Evolutionary conservation across 2,113 vertebrate species (phyloP).

Genomic region (Cyprinodon brontotheroides): DNA sequence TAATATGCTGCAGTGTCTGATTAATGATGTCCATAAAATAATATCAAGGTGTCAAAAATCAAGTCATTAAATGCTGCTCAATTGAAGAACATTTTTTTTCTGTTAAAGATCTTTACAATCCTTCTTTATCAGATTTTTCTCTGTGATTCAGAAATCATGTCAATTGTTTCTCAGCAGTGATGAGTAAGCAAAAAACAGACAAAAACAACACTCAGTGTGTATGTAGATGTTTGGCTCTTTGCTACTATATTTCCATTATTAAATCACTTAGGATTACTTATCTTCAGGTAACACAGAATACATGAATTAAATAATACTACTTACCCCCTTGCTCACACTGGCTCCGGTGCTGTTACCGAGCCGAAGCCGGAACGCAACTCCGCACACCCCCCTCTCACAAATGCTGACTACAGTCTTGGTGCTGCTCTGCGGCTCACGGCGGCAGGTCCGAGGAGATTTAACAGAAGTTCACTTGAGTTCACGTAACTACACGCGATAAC

Average conservation of each 20-base stretch:
- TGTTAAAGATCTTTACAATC: not conserved
- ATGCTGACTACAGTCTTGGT: too few relatives aligned
- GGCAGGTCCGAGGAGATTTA: too few relatives aligned
- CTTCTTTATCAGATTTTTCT: not conserved
- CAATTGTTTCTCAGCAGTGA: constrained; percentile 1
- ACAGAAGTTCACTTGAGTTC: too few relatives aligned
- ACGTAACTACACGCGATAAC: too few relatives aligned
- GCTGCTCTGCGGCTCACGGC: too few relatives aligned
- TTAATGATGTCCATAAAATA: not conserved
- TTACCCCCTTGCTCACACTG: too few relatives aligned
- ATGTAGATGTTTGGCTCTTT: not conserved
- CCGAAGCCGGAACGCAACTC: too few relatives aligned
- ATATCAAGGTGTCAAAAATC: constrained; percentile 7
- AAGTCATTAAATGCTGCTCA: constrained; percentile 20
- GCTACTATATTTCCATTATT: not conserved
- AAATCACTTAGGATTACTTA: not conserved
- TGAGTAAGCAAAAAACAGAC: not conserved
- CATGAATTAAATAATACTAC: too few relatives aligned
- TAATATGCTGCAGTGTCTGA: not conserved
- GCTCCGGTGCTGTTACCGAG: too few relatives aligned
- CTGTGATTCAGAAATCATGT: not conserved
- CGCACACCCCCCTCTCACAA: too few relatives aligned
- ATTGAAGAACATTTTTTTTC: constrained; percentile 12
- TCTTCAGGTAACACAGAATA: too few relatives aligned
- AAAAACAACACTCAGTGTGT: not conserved